Percentiles rank a stretch among this genome's conserved stretches.
These are phyloP conservation scores for Melanotaenia trifasciata DNA, from an alignment of 2,797 vertebrate genomes.

Conservation along the genomic window DNA sequence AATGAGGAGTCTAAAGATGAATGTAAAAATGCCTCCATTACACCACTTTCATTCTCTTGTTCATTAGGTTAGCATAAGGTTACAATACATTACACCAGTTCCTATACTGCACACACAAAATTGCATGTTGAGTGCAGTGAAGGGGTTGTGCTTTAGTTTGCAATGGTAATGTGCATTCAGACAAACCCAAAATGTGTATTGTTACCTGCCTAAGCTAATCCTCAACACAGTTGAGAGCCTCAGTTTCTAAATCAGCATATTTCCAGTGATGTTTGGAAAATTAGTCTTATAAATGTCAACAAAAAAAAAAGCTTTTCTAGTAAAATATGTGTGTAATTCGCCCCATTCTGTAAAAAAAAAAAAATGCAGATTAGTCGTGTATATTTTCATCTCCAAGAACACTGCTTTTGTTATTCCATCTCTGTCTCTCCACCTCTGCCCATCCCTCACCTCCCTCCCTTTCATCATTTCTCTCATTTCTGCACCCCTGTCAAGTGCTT, in stretches of 20 bases:
- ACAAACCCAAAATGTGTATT: conserved; percentile 22
- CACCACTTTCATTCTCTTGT: conserved; percentile 83
- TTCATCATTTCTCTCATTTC: conserved; percentile 71
- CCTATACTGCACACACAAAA: conserved; percentile 57
- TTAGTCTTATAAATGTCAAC: conserved; percentile 7
- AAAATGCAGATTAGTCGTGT: conserved; percentile 29
- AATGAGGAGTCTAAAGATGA: conserved; percentile 87
- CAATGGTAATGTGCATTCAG: conserved; percentile 49
- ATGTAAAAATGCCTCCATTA: conserved; percentile 86
- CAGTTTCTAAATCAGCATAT: conserved; percentile 7
- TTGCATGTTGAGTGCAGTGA: conserved; percentile 62
- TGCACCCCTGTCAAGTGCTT: conserved; percentile 83
- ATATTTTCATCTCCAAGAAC: conserved; percentile 52
- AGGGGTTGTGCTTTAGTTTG: conserved; percentile 58
- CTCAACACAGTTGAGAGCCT: conserved; percentile 16
- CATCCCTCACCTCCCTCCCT: conserved; percentile 75
- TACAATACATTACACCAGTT: conserved; percentile 82
- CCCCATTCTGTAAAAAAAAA: conserved; percentile 9
- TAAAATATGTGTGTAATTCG: conserved; percentile 5
- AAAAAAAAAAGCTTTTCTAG: conserved; percentile 6
- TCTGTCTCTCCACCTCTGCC: conserved; percentile 77
- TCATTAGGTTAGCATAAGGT: conserved; percentile 88
- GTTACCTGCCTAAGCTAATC: conserved; percentile 43
- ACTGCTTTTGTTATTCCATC: conserved; percentile 70
- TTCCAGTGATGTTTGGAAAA: conserved; percentile 9